phyloP scores from a whole-genome alignment of 2,888 invertebrate species.

The Anodontia alba region DNA sequence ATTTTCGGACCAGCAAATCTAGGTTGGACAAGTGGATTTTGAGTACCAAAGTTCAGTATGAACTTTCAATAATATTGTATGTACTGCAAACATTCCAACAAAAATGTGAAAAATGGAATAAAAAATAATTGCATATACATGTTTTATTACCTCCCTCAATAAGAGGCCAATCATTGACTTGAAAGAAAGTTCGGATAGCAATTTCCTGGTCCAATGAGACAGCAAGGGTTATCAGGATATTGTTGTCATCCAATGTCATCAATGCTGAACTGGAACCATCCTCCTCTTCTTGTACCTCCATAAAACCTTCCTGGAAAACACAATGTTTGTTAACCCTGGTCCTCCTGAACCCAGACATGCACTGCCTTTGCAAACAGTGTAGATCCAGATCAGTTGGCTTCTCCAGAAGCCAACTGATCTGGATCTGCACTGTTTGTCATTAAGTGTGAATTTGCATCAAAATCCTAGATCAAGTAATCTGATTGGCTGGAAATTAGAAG shows the following conservation, averaged over 20 bases:
- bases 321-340: background rate
- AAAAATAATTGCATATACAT: too few species aligned
- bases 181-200: slow-evolving; percentile 68
- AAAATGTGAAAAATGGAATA: too few species aligned
- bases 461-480: background rate
- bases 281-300: background rate
- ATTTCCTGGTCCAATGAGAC: slow-evolving; percentile 64
- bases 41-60: too few species aligned
- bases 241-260: slow-evolving; percentile 7
- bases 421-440: background rate
- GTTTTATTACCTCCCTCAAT: slow-evolving; percentile 56
- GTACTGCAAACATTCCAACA: too few species aligned
- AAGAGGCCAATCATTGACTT: slow-evolving; percentile 68
- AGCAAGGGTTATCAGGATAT: slow-evolving; percentile 45
- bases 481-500: too few species aligned
- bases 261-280: background rate
- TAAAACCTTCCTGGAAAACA: background rate
- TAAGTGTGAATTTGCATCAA: background rate
- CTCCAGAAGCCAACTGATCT: background rate
- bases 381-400: too few species aligned
- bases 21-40: too few species aligned
- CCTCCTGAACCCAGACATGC: background rate
- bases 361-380: background rate
- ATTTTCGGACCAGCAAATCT: too few species aligned
- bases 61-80: too few species aligned